A percentile compares a stretch with the other conserved stretches of the same genome.
These are phyloP conservation scores for Amphimedon queenslandica DNA, from an alignment of 37 sponge, comb jelly and placozoan species.

Conservation along the genomic window DNA sequence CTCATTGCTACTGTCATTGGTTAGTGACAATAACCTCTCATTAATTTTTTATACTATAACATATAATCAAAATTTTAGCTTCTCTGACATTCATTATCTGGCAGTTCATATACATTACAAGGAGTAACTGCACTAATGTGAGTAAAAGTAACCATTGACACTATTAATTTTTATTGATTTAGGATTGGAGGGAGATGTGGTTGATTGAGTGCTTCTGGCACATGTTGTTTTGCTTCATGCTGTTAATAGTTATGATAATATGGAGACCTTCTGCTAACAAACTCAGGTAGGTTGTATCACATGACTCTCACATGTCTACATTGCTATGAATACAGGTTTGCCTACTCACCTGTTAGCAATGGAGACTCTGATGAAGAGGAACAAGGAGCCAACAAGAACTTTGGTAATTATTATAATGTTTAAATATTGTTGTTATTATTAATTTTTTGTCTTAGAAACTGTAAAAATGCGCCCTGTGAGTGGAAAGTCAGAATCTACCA, in stretches of 20 bases:
- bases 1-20: conserved; percentile 70
- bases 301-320: background rate
- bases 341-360: conserved; percentile 46
- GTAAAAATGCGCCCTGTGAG: conserved; percentile 56
- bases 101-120: conserved; percentile 14
- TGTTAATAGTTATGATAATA: conserved; percentile 75
- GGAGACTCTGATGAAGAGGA: conserved; percentile 47
- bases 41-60: background rate
- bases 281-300: conserved; percentile 10
- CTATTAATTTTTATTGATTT: background rate
- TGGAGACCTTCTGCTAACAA: conserved; percentile 83
- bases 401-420: conserved; percentile 41
- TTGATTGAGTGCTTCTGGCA: conserved; percentile 81
- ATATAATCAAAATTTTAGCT: background rate
- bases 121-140: background rate
- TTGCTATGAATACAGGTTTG: no score
- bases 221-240: conserved; percentile 66
- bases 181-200: conserved; percentile 84
- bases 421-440: background rate
- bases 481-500: conserved; percentile 18
- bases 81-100: conserved; percentile 40
- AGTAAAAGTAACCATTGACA: background rate
- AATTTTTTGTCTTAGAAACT: conserved; percentile 27
- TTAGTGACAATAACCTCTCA: background rate
- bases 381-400: conserved; percentile 61